These are phyloP conservation scores for Artibeus jamaicensis DNA, from an alignment of 2,797 vertebrate species.

Conservation along the genomic window DNA sequence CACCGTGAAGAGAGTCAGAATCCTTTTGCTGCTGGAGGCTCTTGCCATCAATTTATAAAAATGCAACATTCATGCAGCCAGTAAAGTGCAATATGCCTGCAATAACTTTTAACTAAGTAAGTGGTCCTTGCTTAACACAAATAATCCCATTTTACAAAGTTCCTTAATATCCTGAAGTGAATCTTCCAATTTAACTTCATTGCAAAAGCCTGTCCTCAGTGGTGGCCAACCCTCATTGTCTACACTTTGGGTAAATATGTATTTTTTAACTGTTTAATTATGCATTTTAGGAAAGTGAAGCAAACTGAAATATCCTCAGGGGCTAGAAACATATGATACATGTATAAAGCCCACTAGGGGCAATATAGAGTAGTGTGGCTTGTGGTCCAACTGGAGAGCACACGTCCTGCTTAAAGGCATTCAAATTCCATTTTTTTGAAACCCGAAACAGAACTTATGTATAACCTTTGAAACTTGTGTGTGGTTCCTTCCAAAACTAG, in stretches of 20 bases:
- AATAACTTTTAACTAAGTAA: background rate
- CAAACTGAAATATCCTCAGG: background rate
- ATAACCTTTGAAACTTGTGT: background rate
- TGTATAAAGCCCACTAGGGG: background rate
- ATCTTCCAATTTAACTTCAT: background rate
- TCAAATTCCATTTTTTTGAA: conserved; percentile 24
- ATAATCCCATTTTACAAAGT: background rate
- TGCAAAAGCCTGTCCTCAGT: background rate
- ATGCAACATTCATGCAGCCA: background rate
- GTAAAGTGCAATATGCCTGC: background rate
- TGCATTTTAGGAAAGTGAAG: background rate
- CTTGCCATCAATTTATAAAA: background rate
- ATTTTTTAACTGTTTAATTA: background rate
- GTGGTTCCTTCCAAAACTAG: background rate
- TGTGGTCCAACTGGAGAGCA: background rate
- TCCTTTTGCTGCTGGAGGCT: background rate
- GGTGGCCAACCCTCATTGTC: background rate
- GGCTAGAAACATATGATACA: background rate
- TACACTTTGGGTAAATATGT: background rate
- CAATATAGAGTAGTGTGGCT: too few relatives aligned
- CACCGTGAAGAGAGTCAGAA: background rate
- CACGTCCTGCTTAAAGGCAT: background rate
- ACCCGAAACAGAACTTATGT: background rate
- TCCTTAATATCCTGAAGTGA: background rate
- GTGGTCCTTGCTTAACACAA: background rate